Conservation (phyloP, 1,140 invertebrate genomes). For the Dreissena polymorpha region DNA sequence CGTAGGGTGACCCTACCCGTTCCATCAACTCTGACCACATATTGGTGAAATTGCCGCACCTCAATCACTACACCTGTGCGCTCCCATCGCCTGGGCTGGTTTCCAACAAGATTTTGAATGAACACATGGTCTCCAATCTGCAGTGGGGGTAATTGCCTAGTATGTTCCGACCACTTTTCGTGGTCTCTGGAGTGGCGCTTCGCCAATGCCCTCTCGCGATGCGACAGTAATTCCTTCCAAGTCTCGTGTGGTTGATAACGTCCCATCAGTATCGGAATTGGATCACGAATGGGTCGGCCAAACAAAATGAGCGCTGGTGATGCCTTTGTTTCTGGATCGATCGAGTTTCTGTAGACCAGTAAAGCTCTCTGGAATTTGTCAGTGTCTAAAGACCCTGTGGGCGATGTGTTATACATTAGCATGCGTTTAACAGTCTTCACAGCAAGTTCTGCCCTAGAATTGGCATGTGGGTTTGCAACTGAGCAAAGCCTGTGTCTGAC, state of each 20-base stretch:
- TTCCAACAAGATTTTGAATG: constrained; percentile 48
- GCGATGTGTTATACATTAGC: constrained; percentile 1
- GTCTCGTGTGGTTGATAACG: too few species aligned
- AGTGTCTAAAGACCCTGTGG: neutral
- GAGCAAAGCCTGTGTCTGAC: constrained; percentile 44
- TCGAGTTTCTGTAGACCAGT: neutral
- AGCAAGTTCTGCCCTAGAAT: constrained; percentile 23
- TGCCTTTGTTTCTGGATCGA: neutral
- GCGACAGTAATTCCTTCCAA: too few species aligned
- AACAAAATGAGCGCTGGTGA: neutral
- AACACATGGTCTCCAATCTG: constrained; percentile 54
- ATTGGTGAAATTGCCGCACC: constrained; percentile 51
- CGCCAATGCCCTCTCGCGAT: too few species aligned
- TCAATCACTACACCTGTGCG: constrained; percentile 49
- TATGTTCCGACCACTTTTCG: too few species aligned
- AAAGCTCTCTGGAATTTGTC: constrained; percentile 4
- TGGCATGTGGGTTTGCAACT: constrained; percentile 38
- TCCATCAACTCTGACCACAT: constrained; percentile 52
- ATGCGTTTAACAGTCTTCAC: constrained; percentile 55
- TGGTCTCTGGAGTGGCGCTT: too few species aligned
- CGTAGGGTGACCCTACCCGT: constrained; percentile 44
- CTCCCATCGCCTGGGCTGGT: constrained; percentile 49
- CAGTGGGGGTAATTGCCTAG: constrained; percentile 41
- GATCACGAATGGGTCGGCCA: too few species aligned
- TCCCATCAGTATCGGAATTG: too few species aligned